These are phyloP conservation scores for Atethmia centrago DNA, from an alignment of 2,888 invertebrate genomes.

Conservation along the genomic window DNA sequence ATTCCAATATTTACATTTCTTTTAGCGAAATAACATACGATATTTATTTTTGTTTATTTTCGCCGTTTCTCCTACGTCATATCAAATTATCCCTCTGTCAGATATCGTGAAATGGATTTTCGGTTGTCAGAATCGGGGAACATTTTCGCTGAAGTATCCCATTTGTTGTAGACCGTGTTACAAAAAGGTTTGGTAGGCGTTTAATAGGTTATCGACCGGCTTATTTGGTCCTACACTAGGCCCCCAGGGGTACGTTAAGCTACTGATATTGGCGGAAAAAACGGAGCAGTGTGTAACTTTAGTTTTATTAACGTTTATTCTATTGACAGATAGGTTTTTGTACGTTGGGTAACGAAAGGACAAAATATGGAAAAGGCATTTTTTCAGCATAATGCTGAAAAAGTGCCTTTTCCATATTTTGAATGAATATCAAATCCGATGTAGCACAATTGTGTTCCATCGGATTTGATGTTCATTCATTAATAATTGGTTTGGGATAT, in stretches of 20 bases:
- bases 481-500: neutral
- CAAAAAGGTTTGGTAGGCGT: constrained; percentile 63
- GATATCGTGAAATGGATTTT: constrained; percentile 77
- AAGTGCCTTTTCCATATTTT: too few relatives aligned
- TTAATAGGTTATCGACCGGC: constrained; percentile 67
- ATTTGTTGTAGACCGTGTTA: constrained; percentile 60
- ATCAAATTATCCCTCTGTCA: constrained; percentile 80
- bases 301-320: constrained; percentile 25
- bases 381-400: neutral
- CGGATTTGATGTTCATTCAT: neutral
- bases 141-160: constrained; percentile 63
- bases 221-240: constrained; percentile 55
- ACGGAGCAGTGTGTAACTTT: constrained; percentile 18
- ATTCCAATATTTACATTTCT: constrained; percentile 53
- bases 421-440: too few relatives aligned
- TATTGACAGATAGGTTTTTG: constrained; percentile 26
- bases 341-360: neutral
- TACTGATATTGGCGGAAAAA: constrained; percentile 37
- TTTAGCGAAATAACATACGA: constrained; percentile 28
- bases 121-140: constrained; percentile 70
- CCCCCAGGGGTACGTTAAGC: constrained; percentile 43
- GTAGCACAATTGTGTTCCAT: neutral
- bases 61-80: constrained; percentile 68
- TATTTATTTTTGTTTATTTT: constrained; percentile 64
- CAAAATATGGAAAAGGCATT: neutral